These are phyloP conservation scores for Clamator glandarius DNA, from an alignment of 2,797 vertebrate genomes.

Conservation along the genomic window DNA sequence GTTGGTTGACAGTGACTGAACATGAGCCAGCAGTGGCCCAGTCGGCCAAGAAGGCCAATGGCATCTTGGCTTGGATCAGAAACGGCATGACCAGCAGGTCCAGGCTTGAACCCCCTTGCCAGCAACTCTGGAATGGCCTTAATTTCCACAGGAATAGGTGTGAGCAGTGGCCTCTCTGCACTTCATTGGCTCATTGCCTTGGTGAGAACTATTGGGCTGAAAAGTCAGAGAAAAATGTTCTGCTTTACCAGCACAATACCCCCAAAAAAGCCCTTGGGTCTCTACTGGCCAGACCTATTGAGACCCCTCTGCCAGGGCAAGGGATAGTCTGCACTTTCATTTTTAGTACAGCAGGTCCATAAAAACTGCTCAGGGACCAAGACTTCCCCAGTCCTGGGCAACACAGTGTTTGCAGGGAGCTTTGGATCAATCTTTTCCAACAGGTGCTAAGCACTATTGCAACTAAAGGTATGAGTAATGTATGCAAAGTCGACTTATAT, in stretches of 20 bases:
- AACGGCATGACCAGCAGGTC: too few species aligned
- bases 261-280: not conserved
- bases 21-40: too few species aligned
- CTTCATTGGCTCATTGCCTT: too few species aligned
- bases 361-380: not conserved
- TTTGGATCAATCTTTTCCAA: not conserved
- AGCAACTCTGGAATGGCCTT: too few species aligned
- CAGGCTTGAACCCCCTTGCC: too few species aligned
- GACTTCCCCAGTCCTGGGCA: not conserved
- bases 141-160: too few species aligned
- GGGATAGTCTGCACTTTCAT: not conserved
- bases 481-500: not conserved
- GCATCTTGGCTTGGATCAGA: too few species aligned
- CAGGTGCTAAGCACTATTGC: not conserved
- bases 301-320: not conserved
- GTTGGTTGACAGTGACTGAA: too few species aligned
- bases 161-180: too few species aligned
- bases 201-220: too few species aligned
- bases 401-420: accelerated
- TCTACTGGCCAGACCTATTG: not conserved
- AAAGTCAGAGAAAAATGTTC: too few species aligned
- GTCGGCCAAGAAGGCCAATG: too few species aligned
- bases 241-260: not conserved
- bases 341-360: not conserved
- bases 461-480: not conserved